Evolutionary conservation across 2,888 invertebrate species (phyloP).

Genomic region (Polyommatus iphigenia): DNA sequence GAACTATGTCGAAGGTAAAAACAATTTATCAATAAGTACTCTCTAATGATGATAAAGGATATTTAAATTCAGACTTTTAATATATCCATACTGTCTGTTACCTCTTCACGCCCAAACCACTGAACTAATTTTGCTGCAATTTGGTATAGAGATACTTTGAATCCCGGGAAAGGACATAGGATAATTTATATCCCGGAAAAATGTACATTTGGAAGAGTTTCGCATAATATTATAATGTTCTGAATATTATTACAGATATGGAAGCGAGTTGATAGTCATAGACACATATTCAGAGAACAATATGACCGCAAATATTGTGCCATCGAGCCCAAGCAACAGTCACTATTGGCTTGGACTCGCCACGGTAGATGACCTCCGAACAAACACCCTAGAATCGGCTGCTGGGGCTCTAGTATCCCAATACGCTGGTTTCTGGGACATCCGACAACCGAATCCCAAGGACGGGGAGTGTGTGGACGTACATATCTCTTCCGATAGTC

Average conservation of each 20-base stretch:
- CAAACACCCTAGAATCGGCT: slow-evolving; percentile 96
- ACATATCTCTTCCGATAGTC: slow-evolving; percentile 83
- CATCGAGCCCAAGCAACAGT: slow-evolving; percentile 83
- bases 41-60: background rate
- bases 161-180: no score
- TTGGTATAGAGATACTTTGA: no score
- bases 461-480: slow-evolving; percentile 96
- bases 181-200: no score
- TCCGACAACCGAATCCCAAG: slow-evolving; percentile 92
- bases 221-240: background rate
- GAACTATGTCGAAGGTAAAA: slow-evolving; percentile 94
- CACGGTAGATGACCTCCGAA: slow-evolving; percentile 93
- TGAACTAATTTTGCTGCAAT: no score
- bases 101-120: no score
- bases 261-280: slow-evolving; percentile 95
- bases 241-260: slow-evolving; percentile 85
- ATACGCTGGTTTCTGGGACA: slow-evolving; percentile 96
- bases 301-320: slow-evolving; percentile 90
- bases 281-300: slow-evolving; percentile 96
- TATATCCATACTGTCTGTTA: no score
- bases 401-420: slow-evolving; percentile 94
- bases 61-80: no score
- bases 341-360: slow-evolving; percentile 96
- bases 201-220: no score
- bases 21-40: background rate